Base-by-base conservation (phyloP, 2,797 vertebrate species). In the Benthosema pterotum region DNA sequence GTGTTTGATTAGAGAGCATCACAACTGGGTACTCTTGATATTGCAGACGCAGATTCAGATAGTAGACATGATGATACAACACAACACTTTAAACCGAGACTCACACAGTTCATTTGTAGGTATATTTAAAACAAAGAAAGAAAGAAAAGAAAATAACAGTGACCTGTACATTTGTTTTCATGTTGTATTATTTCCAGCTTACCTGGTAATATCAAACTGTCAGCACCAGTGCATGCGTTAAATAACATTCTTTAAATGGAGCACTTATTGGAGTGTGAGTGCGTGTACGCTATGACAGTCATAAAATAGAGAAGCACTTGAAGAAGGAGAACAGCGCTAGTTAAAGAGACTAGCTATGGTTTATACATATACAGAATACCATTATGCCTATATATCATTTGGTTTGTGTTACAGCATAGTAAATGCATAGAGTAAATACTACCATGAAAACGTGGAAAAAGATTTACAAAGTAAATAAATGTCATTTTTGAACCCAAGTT, bases 171-270 rank as follows among this genome's bases (percentile, higher is more conserved):
- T 68, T 79, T 82, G 85, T 74, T 13, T 80, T 80, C 19, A 76
- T 77, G 72, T 71, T 74, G 67, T 74, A 78, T 67, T 86, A 65
- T 69, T 81, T 86, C 75, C 82, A 87, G 86, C 82, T 87, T 81
- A 73, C 73, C 74, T 65, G 71, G 73, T 53, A 22, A 63, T 56
- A 55, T 74, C 48, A 63, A 52, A 63, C 74, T 65, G 71, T 72
- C 75, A 83, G 86, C 86, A 90, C 84, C 73, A 69, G 67, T 73
- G 69, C 71, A 84, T 69, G 55, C 13, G 19, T 70, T 71, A 72
- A 65, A 78, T 68, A 69, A 82, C 71, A 80, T 77, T 76, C 50
- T 71, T 79, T 72, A 86, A 38, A 71, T 65, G 47, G 18, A 87
- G 74, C 22, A 63, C 63, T 69, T 63, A 78, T 59, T 68, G 67